Percentiles rank a stretch among this genome's conserved stretches.
phyloP scores from a whole-genome alignment of 2,888 invertebrate species.

The Molanna angustata region DNA sequence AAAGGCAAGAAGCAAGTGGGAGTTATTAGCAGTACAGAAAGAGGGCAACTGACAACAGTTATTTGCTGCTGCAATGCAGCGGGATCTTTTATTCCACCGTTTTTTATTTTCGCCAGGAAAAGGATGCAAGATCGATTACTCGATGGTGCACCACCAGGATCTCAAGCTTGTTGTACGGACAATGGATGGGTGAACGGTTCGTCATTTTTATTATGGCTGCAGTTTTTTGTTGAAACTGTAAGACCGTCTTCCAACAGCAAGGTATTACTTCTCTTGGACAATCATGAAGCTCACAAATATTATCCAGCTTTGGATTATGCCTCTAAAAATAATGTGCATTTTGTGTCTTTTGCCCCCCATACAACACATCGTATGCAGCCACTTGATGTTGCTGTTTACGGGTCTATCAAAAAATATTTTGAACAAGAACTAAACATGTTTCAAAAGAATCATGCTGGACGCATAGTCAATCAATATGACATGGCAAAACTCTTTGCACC shows the following conservation, averaged over 20 bases:
- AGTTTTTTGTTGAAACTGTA: conserved; percentile 4
- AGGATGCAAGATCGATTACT: too few species aligned
- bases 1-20: conserved; percentile 1
- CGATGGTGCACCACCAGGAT: too few species aligned
- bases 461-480: conserved; percentile 7
- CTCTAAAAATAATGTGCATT: conserved; percentile 7
- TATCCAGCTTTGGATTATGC: not conserved
- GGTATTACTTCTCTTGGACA: not conserved
- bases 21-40: too few species aligned
- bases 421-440: conserved; percentile 6
- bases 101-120: too few species aligned
- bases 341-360: conserved; percentile 5
- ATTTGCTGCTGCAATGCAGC: too few species aligned
- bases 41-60: too few species aligned
- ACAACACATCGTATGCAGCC: conserved; percentile 4
- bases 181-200: too few species aligned
- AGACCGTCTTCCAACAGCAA: conserved; percentile 7
- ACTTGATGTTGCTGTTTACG: conserved; percentile 7
- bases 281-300: not conserved
- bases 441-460: conserved; percentile 6
- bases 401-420: conserved; percentile 6
- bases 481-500: conserved; percentile 5
- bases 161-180: too few species aligned
- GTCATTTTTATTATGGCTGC: conserved; percentile 3
- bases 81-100: too few species aligned